Conservation (phyloP, 2,888 invertebrate genomes). For the Nineta flava region DNA sequence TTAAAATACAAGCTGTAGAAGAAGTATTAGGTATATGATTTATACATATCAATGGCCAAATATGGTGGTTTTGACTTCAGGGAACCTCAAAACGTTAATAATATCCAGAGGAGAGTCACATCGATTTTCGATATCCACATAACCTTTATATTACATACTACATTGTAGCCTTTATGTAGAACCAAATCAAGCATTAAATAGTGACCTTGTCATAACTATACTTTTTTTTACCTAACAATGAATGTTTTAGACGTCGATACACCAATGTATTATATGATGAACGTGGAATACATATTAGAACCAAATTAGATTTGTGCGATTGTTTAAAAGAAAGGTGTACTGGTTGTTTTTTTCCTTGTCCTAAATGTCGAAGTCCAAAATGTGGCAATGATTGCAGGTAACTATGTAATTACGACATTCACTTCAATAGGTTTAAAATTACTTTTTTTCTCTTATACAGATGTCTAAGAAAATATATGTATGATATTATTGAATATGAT, state of each 20-base stretch:
- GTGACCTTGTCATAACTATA: too few species aligned
- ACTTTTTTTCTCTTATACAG: constrained; percentile 29
- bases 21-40: too few species aligned
- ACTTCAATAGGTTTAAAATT: neutral
- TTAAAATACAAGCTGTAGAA: too few species aligned
- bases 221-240: too few species aligned
- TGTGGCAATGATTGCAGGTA: constrained; percentile 70
- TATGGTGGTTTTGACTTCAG: too few species aligned
- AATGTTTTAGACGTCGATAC: constrained; percentile 28
- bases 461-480: constrained; percentile 57
- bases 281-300: constrained; percentile 42
- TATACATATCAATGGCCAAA: too few species aligned
- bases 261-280: constrained; percentile 52
- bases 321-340: constrained; percentile 60
- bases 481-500: constrained; percentile 63
- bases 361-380: constrained; percentile 53
- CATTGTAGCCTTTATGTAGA: too few species aligned
- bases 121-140: too few species aligned
- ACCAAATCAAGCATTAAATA: too few species aligned
- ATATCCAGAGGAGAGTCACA: too few species aligned
- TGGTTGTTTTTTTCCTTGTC: constrained; percentile 74
- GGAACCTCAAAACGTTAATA: too few species aligned
- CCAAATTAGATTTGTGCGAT: constrained; percentile 65
- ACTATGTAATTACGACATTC: constrained; percentile 6
- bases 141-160: too few species aligned